Evolutionary conservation across 2,888 invertebrate genomes (phyloP), one percentile per base, ranked within the genome.

Genomic region (Orthosia gothica): DNA sequence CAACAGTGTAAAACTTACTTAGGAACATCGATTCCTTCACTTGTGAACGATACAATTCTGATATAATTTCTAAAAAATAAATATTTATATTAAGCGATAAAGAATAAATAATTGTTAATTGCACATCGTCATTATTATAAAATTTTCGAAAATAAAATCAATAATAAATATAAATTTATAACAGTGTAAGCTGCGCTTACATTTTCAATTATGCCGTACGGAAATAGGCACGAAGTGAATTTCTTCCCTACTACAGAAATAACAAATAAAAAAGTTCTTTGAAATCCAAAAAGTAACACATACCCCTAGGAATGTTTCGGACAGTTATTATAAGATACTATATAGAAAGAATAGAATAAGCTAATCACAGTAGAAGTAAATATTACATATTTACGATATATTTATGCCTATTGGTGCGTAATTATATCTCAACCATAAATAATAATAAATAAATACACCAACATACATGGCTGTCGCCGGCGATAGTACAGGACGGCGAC

Each of bases 341-440:
- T 84, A 93, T 91, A 92, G 90, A 93, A 91, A 92, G 91, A 92
- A 94, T 90, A 94, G 92, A 93, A 92, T 91, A 93, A 93, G 92
- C 92, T 93, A 94, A 95, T 96, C 95, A 96, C 95, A 96, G 94
- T 91, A 91, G 91, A 94, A 95, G 94, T 95, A 95, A 94, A 95
- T 94, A 95, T 94, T 91, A 94, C 89, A 94, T 94, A 94, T 94
- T 94, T 94, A 94, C 93, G 92, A 92, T 90, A 93, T 91, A 93
- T 90, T 88, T 89, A 92, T 90, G 90, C 87, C 88, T 92, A 91
- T 89, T 86, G 91, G 90, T 90, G 92, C 89, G 90, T 89, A 90
- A 88, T 89, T 89, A 87, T 89, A 88, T 89, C 87, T 89, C 89
- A 90, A 91, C 78, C 83, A 84, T 85, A 81, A 82, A 84, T 75